A percentile compares a stretch with the other conserved stretches of the same genome.
phyloP scores from a whole-genome alignment of 2,797 vertebrate species.

The Manis pentadactyla region DNA sequence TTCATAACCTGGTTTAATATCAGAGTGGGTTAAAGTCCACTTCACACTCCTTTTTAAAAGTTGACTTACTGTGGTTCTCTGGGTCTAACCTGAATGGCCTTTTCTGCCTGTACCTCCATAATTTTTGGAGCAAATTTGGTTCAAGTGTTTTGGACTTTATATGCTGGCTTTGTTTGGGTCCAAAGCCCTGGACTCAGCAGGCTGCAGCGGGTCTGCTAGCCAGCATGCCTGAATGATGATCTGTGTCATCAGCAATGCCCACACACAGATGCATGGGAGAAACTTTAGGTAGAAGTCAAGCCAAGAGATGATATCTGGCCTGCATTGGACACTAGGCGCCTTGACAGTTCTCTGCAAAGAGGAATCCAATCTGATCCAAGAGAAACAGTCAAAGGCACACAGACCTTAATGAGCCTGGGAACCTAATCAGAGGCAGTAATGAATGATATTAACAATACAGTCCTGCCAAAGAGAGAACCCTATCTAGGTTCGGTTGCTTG shows the following conservation, averaged over 20 bases:
- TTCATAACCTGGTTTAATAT: slow-evolving; percentile 32
- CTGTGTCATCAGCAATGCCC: slow-evolving; percentile 53
- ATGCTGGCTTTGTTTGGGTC: background rate
- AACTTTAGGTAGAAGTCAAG: slow-evolving; percentile 74
- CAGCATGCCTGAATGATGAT: slow-evolving; percentile 4
- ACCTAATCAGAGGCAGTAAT: slow-evolving; percentile 66
- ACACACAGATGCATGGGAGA: slow-evolving; percentile 74
- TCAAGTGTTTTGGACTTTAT: background rate
- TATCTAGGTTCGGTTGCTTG: slow-evolving; percentile 16
- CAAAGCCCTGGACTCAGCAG: background rate
- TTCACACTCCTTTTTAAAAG: background rate
- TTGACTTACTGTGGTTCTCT: background rate
- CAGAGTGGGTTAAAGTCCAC: background rate
- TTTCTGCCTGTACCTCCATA: background rate
- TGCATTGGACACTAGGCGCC: slow-evolving; percentile 71
- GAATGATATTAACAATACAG: slow-evolving; percentile 55
- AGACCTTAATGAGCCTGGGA: slow-evolving; percentile 80
- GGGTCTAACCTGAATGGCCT: background rate
- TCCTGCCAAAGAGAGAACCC: slow-evolving; percentile 46
- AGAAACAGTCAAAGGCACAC: slow-evolving; percentile 72
- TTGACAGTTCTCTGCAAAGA: slow-evolving; percentile 72
- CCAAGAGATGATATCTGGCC: slow-evolving; percentile 85
- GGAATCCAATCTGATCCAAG: slow-evolving; percentile 81
- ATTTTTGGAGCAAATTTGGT: background rate
- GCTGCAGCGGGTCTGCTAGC: background rate